Conservation (phyloP, 2,888 invertebrate genomes). For the Hesperia comma region DNA sequence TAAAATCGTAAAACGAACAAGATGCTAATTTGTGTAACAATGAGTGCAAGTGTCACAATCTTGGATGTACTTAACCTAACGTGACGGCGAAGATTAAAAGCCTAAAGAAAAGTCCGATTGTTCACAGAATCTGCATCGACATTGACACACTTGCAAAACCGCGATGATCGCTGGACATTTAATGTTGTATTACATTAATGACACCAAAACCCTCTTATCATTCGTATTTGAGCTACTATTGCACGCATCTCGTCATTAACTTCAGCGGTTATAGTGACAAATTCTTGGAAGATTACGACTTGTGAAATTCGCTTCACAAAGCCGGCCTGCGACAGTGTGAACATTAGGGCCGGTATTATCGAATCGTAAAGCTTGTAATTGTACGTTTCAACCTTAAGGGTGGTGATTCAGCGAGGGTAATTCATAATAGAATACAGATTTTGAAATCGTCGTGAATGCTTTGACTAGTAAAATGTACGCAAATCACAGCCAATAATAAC, state of each 20-base stretch:
- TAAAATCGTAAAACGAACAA: background rate
- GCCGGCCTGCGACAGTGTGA: background rate
- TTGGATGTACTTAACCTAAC: background rate
- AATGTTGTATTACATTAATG: slow-evolving; percentile 33
- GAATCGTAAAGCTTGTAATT: slow-evolving; percentile 7
- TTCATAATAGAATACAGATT: background rate
- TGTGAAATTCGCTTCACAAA: slow-evolving; percentile 27
- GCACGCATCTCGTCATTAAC: slow-evolving; percentile 32
- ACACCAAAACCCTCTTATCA: slow-evolving; percentile 26
- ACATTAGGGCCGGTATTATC: slow-evolving; percentile 25
- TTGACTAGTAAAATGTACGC: background rate
- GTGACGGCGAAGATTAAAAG: slow-evolving; percentile 6
- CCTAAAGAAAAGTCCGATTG: slow-evolving; percentile 15
- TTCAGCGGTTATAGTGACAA: slow-evolving; percentile 21
- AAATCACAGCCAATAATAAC: background rate
- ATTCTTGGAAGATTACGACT: slow-evolving; percentile 29
- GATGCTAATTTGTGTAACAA: slow-evolving; percentile 15
- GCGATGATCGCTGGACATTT: slow-evolving; percentile 22
- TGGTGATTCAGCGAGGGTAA: slow-evolving; percentile 8
- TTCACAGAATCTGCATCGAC: slow-evolving; percentile 20
- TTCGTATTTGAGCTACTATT: slow-evolving; percentile 32
- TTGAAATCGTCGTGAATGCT: background rate
- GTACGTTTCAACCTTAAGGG: slow-evolving; percentile 7
- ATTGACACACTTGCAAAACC: slow-evolving; percentile 27
- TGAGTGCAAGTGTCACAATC: slow-evolving; percentile 9